These are phyloP conservation scores for Charadrius vociferus DNA, from an alignment of 2,113 vertebrate genomes.

Conservation along the genomic window DNA sequence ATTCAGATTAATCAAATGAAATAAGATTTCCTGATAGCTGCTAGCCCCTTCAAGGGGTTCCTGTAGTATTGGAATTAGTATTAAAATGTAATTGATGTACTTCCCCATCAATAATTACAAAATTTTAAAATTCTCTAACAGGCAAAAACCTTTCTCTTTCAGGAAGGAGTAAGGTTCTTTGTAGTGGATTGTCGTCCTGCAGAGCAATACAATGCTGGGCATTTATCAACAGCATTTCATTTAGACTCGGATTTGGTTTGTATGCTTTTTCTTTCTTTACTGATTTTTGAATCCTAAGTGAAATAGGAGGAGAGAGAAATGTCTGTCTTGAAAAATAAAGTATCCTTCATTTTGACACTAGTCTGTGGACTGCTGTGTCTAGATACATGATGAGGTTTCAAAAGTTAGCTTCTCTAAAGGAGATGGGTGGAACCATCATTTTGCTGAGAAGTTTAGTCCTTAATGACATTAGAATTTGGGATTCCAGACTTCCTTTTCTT, in stretches of 20 bases:
- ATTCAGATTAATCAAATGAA: background rate
- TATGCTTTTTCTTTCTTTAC: constrained; percentile 25
- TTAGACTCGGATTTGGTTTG: constrained; percentile 97
- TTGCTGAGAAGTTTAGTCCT: background rate
- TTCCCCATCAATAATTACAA: background rate
- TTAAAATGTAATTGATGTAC: background rate
- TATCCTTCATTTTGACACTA: background rate
- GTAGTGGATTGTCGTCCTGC: constrained; percentile 98
- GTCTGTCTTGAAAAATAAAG: background rate
- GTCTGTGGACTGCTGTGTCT: background rate
- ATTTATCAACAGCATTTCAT: constrained; percentile 97
- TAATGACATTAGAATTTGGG: background rate
- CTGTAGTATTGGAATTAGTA: background rate
- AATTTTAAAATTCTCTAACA: background rate
- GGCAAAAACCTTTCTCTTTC: constrained; percentile 31
- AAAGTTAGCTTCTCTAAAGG: background rate
- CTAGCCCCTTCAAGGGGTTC: background rate
- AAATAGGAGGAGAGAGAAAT: background rate
- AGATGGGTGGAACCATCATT: background rate
- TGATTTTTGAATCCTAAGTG: background rate
- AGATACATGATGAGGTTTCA: background rate
- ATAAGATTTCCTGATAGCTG: background rate
- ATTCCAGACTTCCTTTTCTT: background rate
- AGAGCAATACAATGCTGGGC: constrained; percentile 97
- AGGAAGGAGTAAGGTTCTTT: constrained; percentile 98